Conservation (phyloP, 2,113 vertebrate genomes). For the Cranoglanis bouderius region DNA sequence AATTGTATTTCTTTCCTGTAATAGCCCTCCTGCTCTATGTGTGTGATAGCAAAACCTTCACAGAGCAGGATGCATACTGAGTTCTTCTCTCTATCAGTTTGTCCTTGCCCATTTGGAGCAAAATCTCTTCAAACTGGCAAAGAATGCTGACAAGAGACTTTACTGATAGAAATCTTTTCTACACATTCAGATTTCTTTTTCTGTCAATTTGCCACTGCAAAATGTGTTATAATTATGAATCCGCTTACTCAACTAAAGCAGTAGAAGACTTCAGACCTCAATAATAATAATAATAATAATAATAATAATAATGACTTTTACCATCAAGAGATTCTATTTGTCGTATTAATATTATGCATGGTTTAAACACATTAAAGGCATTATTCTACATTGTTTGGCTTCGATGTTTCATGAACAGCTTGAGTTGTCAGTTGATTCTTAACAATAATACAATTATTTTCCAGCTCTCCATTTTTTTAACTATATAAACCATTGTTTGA, state of each 20-base stretch:
- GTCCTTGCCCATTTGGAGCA: neutral
- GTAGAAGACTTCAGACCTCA: neutral
- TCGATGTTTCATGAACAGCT: neutral
- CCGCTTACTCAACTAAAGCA: neutral
- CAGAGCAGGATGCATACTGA: slow-evolving; percentile 9
- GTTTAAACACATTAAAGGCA: neutral
- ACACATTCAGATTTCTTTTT: neutral
- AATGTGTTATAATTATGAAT: neutral
- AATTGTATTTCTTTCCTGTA: neutral
- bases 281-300: neutral
- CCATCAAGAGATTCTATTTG: neutral
- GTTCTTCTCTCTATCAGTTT: neutral
- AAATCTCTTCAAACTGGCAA: neutral
- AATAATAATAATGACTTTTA: neutral
- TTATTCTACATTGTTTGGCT: neutral
- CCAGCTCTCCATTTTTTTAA: neutral
- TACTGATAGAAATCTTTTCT: neutral
- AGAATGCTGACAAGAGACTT: neutral
- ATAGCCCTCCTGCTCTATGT: neutral
- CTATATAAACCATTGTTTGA: neutral
- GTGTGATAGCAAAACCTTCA: neutral
- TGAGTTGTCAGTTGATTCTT: slow-evolving; percentile 4
- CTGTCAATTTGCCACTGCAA: neutral
- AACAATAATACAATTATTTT: slow-evolving; percentile 35
- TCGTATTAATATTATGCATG: neutral